phyloP scores from a whole-genome alignment of 2,888 invertebrate genomes.

The Ditula angustiorana region DNA sequence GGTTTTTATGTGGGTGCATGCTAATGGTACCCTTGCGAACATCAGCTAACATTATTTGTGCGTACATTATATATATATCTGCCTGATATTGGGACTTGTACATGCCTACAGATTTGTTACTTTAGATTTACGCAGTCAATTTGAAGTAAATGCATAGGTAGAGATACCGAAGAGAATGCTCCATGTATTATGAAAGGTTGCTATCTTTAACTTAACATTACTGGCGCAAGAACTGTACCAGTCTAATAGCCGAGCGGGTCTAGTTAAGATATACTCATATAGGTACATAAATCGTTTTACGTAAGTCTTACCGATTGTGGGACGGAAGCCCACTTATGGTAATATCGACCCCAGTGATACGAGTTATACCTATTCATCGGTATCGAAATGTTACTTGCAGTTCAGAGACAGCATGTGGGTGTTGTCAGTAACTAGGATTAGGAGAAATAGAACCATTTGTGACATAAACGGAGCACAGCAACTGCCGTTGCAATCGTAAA shows the following conservation, averaged over 20 bases:
- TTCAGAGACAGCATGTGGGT: constrained; percentile 3
- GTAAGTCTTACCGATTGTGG: constrained; percentile 56
- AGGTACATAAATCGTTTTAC: constrained; percentile 45
- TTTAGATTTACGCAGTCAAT: too few species aligned
- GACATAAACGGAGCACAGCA: not conserved
- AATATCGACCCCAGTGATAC: constrained; percentile 48
- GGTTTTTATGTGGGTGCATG: too few species aligned
- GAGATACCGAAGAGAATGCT: too few species aligned
- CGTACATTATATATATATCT: too few species aligned
- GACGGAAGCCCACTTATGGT: constrained; percentile 66
- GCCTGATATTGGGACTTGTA: too few species aligned
- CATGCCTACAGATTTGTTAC: too few species aligned
- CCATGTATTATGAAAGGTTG: too few species aligned
- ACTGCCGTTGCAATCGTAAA: not conserved
- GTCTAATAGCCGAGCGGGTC: not conserved
- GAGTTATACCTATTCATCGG: constrained; percentile 1
- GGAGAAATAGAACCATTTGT: not conserved
- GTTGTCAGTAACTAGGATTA: constrained; percentile 6
- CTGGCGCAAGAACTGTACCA: not conserved
- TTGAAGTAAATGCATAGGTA: too few species aligned
- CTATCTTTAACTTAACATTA: not conserved
- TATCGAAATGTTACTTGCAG: constrained; percentile 10
- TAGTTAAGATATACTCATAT: not conserved
- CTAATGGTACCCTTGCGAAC: too few species aligned
- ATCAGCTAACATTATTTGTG: too few species aligned